Conservation (phyloP, 2,888 invertebrate species). For the Anodontia alba region DNA sequence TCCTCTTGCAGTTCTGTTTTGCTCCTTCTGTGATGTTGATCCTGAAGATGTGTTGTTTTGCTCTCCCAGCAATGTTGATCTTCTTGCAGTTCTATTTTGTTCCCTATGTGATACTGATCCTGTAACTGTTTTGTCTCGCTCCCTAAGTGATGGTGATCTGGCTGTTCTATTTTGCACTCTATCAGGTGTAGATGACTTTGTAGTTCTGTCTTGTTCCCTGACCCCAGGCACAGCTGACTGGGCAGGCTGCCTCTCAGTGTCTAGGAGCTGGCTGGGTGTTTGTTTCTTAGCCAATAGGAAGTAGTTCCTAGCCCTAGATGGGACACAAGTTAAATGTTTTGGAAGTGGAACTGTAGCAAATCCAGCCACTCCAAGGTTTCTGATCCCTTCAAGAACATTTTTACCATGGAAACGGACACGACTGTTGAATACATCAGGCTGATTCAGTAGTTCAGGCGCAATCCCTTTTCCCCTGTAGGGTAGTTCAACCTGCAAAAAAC, state of each 20-base stretch:
- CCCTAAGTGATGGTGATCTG: background rate
- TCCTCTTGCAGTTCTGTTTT: too few species aligned
- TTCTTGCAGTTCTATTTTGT: background rate
- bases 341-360: constrained; percentile 73
- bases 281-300: constrained; percentile 61
- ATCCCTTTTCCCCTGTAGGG: constrained; percentile 49
- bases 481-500: constrained; percentile 48
- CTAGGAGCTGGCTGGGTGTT: background rate
- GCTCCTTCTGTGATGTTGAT: too few species aligned
- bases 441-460: constrained; percentile 29
- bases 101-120: background rate
- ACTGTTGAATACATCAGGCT: constrained; percentile 47
- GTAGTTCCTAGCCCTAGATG: constrained; percentile 71
- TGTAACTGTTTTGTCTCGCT: background rate
- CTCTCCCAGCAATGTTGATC: background rate
- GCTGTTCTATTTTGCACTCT: constrained; percentile 1
- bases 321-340: constrained; percentile 70
- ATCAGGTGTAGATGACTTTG: background rate
- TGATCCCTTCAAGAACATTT: constrained; percentile 76
- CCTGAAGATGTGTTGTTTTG: background rate
- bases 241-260: background rate
- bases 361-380: constrained; percentile 72
- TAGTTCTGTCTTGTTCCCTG: background rate
- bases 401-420: constrained; percentile 75
- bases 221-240: background rate